Base-by-base conservation (phyloP, 2,888 invertebrate genomes). In the Frankliniella fusca region DNA sequence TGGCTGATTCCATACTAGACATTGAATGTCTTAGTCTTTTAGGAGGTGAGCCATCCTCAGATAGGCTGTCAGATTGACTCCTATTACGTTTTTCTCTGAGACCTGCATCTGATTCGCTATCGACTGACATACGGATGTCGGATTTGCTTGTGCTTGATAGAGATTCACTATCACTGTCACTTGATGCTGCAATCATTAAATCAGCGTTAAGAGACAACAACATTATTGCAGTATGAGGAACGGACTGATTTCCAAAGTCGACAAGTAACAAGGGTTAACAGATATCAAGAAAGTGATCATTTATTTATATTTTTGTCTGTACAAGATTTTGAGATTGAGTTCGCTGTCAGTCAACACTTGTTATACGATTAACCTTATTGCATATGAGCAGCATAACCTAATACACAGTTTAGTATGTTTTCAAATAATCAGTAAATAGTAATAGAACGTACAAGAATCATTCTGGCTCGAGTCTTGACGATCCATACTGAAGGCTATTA, bases 1-100 rank as follows among this genome's bases (percentile, higher is more conserved):
- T 76, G 12, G 70, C 70, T 76, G 70, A 76, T 12, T 76, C 70
- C 70, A 76, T 76, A 54, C 54, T 54, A 12, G 70, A 76, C n/a
- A 76, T 23, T 76, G 70, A 76, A 27, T 76, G 23, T 76, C 70
- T 27, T 8, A 76, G 70, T 23, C 27, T 76, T 23, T 76, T 76
- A 9, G 70, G 27, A 76, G 70, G 70, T n/a, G 70, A 76, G 12
- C 23, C 27, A 23, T 76, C 70, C 27, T 27, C 70, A 12, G 70
- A 76, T 12, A 76, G 3, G 27, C 70, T 76, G 9, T 27, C 27
- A 27, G 70, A 76, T 12, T 27, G 70, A 76, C 70, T 76, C 27
- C 70, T 76, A 23, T 23, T 76, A 23, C 70, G 70, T 76, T 76
- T 76, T 12, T 23, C 11, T 27, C 70, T 23, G 27, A 23, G 27